A percentile compares a stretch with the other conserved stretches of the same genome.
Evolutionary conservation across 2,113 vertebrate species (phyloP).

Genomic region (Phalacrocorax brasilianus): DNA sequence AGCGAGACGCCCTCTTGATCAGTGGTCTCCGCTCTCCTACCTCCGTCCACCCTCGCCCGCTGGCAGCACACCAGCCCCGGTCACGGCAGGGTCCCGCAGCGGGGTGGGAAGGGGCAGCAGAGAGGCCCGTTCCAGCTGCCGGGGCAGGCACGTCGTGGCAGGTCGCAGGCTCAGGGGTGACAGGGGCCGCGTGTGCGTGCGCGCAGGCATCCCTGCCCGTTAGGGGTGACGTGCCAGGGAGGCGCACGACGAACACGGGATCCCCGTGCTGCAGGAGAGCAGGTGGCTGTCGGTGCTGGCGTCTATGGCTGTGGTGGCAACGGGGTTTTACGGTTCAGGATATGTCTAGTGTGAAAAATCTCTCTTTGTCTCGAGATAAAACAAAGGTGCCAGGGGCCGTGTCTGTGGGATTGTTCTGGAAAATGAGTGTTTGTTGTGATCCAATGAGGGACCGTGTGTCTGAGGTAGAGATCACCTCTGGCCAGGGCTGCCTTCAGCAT

Average conservation of each 20-base stretch:
- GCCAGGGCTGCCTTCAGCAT: not conserved
- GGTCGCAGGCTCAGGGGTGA: not conserved
- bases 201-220: rapidly evolving
- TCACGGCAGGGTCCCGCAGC: not conserved
- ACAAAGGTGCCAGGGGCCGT: not conserved
- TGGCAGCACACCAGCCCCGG: not conserved
- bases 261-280: not conserved
- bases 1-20: not conserved
- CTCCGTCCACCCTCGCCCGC: not conserved
- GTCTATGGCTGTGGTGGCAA: not conserved
- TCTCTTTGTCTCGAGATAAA: not conserved
- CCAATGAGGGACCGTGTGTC: not conserved
- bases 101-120: not conserved
- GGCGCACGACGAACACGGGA: rapidly evolving
- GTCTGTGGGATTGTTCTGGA: not conserved
- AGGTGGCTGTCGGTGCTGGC: rapidly evolving
- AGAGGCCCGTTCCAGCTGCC: not conserved
- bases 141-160: rapidly evolving
- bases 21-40: rapidly evolving
- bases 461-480: not conserved
- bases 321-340: not conserved
- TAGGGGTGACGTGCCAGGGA: not conserved
- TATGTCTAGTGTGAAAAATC: not conserved
- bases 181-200: not conserved
- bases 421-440: not conserved